Evolutionary conservation across 2,113 vertebrate species (phyloP).

Genomic region (Tympanuchus pallidicinctus): DNA sequence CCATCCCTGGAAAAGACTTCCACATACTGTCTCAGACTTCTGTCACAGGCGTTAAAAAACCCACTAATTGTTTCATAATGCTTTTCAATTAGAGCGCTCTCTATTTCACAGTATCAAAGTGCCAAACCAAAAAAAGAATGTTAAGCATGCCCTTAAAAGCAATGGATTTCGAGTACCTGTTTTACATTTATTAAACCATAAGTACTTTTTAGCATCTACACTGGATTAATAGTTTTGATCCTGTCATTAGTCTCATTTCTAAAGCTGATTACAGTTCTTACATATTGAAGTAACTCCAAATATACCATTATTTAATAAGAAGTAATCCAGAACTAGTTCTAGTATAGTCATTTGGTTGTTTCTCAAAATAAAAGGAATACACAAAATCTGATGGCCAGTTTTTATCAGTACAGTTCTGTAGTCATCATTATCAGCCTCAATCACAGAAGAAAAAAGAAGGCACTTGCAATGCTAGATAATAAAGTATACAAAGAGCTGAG

Average conservation of each 20-base stretch:
- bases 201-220: not conserved
- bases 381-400: not conserved
- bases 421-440: not conserved
- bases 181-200: not conserved
- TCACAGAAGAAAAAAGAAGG: not conserved
- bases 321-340: not conserved
- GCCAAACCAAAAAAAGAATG: not conserved
- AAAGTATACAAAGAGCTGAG: not conserved
- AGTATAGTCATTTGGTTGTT: not conserved
- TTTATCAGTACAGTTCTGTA: not conserved
- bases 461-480: not conserved
- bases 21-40: not conserved
- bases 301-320: not conserved
- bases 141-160: not conserved
- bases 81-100: not conserved
- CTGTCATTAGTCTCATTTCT: not conserved
- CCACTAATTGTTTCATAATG: not conserved
- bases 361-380: not conserved
- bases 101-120: not conserved
- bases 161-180: not conserved
- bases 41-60: not conserved
- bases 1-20: not conserved
- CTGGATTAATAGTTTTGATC: not conserved
- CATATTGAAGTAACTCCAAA: not conserved
- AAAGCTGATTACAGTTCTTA: not conserved